Conservation (phyloP, 1,140 invertebrate genomes). For the Ostrea denselamellosa region DNA sequence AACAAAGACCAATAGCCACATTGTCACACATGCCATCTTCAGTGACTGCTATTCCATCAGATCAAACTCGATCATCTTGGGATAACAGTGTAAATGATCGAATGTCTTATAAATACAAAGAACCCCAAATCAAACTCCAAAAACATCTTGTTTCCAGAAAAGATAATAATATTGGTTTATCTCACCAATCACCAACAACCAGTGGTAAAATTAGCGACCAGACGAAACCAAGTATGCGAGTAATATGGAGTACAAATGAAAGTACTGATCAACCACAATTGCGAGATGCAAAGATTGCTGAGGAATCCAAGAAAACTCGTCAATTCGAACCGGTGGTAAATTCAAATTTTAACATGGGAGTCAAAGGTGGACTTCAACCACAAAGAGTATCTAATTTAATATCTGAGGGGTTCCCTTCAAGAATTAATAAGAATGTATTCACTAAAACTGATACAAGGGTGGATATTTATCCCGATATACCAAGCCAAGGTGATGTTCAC, state of each 20-base stretch:
- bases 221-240: background rate
- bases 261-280: background rate
- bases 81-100: background rate
- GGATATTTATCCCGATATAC: background rate
- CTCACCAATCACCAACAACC: background rate
- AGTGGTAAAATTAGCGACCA: background rate
- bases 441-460: background rate
- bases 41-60: background rate
- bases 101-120: conserved; percentile 12
- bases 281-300: background rate
- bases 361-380: background rate
- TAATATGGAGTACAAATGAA: background rate
- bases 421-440: background rate
- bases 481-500: conserved; percentile 18
- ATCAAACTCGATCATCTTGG: background rate
- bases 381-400: background rate
- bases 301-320: too few relatives aligned
- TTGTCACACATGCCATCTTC: conserved; percentile 8
- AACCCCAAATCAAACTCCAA: background rate
- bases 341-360: background rate
- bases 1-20: background rate
- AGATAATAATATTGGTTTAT: background rate
- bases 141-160: background rate
- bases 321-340: background rate
- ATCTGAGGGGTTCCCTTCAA: background rate